Evolutionary conservation across 2,888 invertebrate species (phyloP).

Genomic region (Andrena bicolor): DNA sequence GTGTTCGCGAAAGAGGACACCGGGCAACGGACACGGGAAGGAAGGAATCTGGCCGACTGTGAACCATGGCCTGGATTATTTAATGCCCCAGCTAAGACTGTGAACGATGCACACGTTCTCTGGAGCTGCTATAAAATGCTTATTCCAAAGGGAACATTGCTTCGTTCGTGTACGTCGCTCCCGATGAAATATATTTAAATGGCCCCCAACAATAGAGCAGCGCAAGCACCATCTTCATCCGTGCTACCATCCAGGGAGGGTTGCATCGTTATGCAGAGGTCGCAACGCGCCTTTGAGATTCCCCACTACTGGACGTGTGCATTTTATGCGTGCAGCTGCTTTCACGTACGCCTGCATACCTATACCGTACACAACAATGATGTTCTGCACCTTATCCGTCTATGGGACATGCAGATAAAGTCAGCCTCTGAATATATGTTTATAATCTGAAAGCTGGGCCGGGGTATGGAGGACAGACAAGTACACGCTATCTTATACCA

Average conservation of each 20-base stretch:
- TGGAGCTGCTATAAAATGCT: slow-evolving; percentile 32
- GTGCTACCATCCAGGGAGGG: slow-evolving; percentile 33
- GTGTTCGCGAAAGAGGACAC: slow-evolving; percentile 6
- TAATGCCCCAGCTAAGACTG: slow-evolving; percentile 59
- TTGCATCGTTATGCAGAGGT: slow-evolving; percentile 38
- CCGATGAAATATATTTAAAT: slow-evolving; percentile 65
- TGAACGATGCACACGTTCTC: slow-evolving; percentile 41
- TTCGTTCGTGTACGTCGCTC: slow-evolving; percentile 52
- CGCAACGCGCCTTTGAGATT: slow-evolving; percentile 51
- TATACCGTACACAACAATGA: slow-evolving; percentile 29
- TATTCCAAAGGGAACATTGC: slow-evolving; percentile 49
- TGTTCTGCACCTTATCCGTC: slow-evolving; percentile 41
- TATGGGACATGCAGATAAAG: slow-evolving; percentile 25
- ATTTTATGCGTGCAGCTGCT: slow-evolving; percentile 51
- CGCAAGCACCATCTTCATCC: slow-evolving; percentile 41
- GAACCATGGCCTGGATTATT: slow-evolving; percentile 58
- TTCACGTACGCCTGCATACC: slow-evolving; percentile 5
- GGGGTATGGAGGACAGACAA: background rate
- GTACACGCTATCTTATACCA: background rate
- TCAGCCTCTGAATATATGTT: slow-evolving; percentile 31
- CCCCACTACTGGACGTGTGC: slow-evolving; percentile 19
- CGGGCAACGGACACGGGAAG: background rate
- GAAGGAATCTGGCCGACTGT: slow-evolving; percentile 25
- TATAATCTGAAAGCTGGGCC: slow-evolving; percentile 27
- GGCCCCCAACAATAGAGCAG: slow-evolving; percentile 57